Conservation (phyloP, 2,888 invertebrate genomes). For the Allolobophora icterica region DNA sequence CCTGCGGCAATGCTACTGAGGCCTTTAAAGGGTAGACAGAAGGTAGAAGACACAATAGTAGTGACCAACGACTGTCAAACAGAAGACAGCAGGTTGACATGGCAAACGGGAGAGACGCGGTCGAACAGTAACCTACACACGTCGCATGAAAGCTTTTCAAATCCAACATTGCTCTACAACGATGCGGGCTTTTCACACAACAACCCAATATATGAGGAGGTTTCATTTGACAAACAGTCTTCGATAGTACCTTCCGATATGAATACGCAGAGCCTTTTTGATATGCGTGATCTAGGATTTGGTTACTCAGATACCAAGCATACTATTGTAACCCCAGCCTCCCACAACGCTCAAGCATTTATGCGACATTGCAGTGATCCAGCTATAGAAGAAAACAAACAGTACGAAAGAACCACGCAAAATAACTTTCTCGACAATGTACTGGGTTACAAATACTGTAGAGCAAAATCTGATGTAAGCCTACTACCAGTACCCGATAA, state of each 20-base stretch:
- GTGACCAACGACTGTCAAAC: background rate
- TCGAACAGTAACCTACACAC: background rate
- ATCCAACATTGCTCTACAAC: background rate
- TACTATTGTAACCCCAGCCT: no score
- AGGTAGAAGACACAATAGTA: background rate
- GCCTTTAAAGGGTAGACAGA: slow-evolving; percentile 32
- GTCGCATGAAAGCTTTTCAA: background rate
- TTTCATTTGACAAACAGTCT: background rate
- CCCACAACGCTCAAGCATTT: background rate
- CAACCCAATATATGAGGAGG: background rate
- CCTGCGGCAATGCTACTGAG: slow-evolving; percentile 42
- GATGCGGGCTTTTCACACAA: background rate
- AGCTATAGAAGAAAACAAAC: background rate
- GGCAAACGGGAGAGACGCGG: background rate
- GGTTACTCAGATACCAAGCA: background rate
- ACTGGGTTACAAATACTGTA: background rate
- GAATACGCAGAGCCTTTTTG: background rate
- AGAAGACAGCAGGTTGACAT: background rate
- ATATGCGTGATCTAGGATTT: background rate
- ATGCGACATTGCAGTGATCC: background rate
- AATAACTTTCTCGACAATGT: background rate
- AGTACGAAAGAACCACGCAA: background rate
- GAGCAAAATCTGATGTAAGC: background rate
- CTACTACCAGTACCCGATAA: background rate
- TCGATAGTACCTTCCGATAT: background rate